Conservation (phyloP, 2,113 vertebrate species). For the Pogonocichla stellata region DNA sequence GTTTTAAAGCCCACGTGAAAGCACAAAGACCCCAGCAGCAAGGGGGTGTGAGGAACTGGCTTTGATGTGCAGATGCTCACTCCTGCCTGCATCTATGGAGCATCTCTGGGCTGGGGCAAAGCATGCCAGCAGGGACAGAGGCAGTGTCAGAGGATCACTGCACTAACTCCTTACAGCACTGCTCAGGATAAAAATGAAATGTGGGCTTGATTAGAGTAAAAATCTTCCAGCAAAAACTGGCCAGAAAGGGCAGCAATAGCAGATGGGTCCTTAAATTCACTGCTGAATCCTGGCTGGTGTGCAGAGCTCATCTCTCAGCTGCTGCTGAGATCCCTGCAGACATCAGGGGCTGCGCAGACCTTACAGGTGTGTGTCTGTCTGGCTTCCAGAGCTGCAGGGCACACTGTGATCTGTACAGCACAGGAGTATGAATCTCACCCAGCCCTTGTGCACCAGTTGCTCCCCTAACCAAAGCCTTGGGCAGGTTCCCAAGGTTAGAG, state of each 20-base stretch:
- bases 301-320: neutral
- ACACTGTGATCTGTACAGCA: neutral
- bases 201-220: neutral
- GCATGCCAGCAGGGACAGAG: neutral
- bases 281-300: neutral
- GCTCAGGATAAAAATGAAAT: neutral
- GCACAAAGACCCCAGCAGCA: neutral
- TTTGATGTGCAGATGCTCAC: neutral
- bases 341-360: neutral
- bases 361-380: neutral
- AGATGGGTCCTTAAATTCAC: neutral
- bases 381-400: neutral
- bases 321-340: neutral
- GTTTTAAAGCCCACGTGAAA: neutral
- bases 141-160: neutral
- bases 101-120: neutral
- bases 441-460: neutral
- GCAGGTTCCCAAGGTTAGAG: neutral
- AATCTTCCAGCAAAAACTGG: neutral
- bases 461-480: neutral
- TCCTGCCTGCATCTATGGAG: neutral
- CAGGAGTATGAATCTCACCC: neutral
- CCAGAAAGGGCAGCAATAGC: neutral
- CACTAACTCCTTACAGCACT: neutral
- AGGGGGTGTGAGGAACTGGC: neutral